Percentiles rank a stretch among this genome's conserved stretches.
These are phyloP conservation scores for Chamaedrilus cognettii DNA, from an alignment of 2,888 invertebrate genomes.

Conservation along the genomic window DNA sequence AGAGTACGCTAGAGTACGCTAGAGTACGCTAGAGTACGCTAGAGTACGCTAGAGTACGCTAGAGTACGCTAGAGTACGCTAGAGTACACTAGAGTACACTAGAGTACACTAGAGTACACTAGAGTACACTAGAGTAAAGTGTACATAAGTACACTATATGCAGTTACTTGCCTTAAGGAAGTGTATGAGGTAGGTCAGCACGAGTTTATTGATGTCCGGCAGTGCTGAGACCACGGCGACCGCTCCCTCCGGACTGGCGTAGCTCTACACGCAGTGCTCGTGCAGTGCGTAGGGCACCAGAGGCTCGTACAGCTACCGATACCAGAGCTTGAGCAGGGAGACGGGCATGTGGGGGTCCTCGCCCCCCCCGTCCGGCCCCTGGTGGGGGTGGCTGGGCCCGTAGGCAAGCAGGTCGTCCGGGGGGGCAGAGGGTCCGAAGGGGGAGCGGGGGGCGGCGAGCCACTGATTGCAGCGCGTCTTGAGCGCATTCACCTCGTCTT, in stretches of 20 bases:
- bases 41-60: too few relatives aligned
- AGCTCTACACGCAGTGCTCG: slow-evolving; percentile 73
- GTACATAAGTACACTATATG: too few relatives aligned
- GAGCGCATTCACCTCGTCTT: slow-evolving; percentile 87
- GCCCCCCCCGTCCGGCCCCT: too few relatives aligned
- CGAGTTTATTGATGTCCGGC: slow-evolving; percentile 86
- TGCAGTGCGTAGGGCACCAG: slow-evolving; percentile 91
- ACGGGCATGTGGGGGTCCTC: slow-evolving; percentile 96
- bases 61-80: too few relatives aligned
- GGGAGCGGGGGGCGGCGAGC: slow-evolving; percentile 69
- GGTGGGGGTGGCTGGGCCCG: too few relatives aligned
- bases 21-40: too few relatives aligned
- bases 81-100: too few relatives aligned
- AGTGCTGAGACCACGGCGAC: slow-evolving; percentile 82
- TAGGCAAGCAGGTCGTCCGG: too few relatives aligned
- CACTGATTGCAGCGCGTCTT: slow-evolving; percentile 90
- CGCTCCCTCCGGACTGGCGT: slow-evolving; percentile 72
- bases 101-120: too few relatives aligned
- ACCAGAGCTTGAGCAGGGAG: slow-evolving; percentile 91
- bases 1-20: too few relatives aligned
- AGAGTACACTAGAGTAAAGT: too few relatives aligned
- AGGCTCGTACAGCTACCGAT: slow-evolving; percentile 88
- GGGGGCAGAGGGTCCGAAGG: too few relatives aligned
- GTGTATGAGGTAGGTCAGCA: slow-evolving; percentile 70
- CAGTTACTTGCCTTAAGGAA: slow-evolving; percentile 75